Evolutionary conservation across 2,113 vertebrate species (phyloP), one percentile per base, ranked within the genome.

Genomic region (Bostrychus sinensis): DNA sequence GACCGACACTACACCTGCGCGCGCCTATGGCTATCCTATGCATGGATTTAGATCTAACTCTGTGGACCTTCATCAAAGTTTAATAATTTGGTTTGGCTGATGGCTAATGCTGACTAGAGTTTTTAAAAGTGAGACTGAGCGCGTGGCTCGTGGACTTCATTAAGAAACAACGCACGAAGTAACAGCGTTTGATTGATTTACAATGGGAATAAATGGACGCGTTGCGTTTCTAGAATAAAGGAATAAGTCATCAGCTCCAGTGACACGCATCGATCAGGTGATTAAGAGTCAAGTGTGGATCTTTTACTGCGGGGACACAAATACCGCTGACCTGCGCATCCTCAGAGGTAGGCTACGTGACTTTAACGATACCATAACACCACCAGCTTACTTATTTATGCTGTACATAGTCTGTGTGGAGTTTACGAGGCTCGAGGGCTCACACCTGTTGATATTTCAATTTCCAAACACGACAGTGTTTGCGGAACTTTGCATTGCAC

Each of bases 331-430:
- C 75, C 72, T 72, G 34, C 42, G 56, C 71, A 66, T 28, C 69
- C 64, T 62, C 63, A 46, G 9, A 84, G 89, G 89, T 91, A n/a
- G n/a, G n/a, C n/a, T n/a, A 71, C 83, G 71, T 62, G 45, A 12
- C 14, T 7, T 12, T 22, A 48, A 58, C 48, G 11, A 7, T 30
- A 22, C 7, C 2, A 42, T 25, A 46, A 62, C 38, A 3, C 8
- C 3, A 32, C 5, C 30, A 2, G 30, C 30, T 32, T 8, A 32
- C 30, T 32, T 7, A 32, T 32, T 32, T 32, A 32, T 32, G 30
- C 5, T 7, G 30, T 32, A n/a, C n/a, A n/a, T n/a, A n/a, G n/a
- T n/a, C n/a, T n/a, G 30, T 32, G 30, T 5, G 30, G 19, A 48
- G 45, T 17, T 42, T 42, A 8, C 6, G 11, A 5, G 19, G 2